These are phyloP conservation scores for Puffinus mauretanicus DNA, from an alignment of 2,113 vertebrate species.

Conservation along the genomic window DNA sequence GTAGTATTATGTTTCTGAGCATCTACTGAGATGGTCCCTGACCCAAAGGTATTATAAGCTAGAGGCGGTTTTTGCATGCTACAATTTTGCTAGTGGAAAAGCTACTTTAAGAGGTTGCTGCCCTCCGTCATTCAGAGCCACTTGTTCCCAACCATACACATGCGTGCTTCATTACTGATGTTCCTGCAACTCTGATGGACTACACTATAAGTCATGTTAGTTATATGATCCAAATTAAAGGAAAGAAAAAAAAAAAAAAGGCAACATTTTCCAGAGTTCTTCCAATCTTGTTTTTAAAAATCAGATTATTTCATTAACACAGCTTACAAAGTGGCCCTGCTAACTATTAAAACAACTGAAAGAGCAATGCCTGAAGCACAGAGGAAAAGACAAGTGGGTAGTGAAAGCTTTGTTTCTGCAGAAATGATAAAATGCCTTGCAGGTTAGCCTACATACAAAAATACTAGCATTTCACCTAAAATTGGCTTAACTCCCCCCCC, in stretches of 20 bases:
- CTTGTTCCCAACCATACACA: background rate
- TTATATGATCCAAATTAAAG: background rate
- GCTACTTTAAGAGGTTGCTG: background rate
- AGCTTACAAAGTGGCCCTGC: background rate
- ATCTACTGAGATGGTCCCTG: background rate
- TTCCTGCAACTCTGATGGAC: background rate
- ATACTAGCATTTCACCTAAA: background rate
- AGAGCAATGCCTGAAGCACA: background rate
- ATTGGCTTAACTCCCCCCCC: background rate
- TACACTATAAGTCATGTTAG: background rate
- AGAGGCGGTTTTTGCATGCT: rapidly evolving
- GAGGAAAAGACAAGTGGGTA: background rate
- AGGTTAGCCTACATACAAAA: background rate
- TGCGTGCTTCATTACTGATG: background rate
- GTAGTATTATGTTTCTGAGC: background rate
- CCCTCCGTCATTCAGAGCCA: background rate
- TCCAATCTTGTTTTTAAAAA: background rate
- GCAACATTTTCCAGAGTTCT: background rate
- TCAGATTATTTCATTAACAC: background rate
- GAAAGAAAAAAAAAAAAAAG: no score
- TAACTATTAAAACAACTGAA: background rate
- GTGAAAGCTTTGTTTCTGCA: background rate
- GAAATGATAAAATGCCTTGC: background rate
- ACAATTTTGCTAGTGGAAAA: background rate
- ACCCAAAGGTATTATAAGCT: background rate